Conservation (phyloP, 2,797 vertebrate genomes). For the Pangasius djambal region DNA sequence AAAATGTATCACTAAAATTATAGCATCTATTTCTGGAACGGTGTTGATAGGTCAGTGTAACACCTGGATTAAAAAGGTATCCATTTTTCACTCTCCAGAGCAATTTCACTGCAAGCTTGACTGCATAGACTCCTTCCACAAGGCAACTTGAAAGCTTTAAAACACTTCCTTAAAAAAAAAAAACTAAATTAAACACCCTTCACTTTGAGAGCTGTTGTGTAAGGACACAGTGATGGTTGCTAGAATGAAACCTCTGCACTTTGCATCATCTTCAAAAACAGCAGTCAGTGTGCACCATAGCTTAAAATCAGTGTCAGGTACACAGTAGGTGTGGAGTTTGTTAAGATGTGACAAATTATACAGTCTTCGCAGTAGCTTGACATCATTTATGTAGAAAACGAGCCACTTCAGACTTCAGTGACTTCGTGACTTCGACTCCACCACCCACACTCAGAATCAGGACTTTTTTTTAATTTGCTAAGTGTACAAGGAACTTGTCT, state of each 20-base stretch:
- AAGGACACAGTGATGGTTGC: background rate
- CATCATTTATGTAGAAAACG: background rate
- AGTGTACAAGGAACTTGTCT: background rate
- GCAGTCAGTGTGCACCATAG: background rate
- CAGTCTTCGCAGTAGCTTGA: background rate
- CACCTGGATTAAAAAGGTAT: background rate
- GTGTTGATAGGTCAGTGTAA: background rate
- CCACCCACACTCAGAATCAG: background rate
- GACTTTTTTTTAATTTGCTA: background rate
- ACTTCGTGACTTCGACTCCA: background rate
- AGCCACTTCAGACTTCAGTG: background rate
- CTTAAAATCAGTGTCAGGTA: background rate
- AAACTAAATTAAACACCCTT: background rate
- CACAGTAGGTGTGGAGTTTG: background rate
- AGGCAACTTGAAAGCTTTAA: background rate
- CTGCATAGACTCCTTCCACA: background rate
- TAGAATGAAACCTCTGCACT: background rate
- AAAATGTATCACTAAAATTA: background rate
- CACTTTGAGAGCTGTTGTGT: background rate
- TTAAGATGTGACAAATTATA: slow-evolving; percentile 21
- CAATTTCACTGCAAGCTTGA: background rate
- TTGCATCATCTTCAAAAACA: background rate
- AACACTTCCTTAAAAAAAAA: background rate
- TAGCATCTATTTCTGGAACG: background rate
- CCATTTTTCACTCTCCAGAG: background rate